A percentile compares a stretch with the other conserved stretches of the same genome.
These are phyloP conservation scores for Paramormyrops kingsleyae DNA, from an alignment of 2,113 vertebrate genomes.

Conservation along the genomic window DNA sequence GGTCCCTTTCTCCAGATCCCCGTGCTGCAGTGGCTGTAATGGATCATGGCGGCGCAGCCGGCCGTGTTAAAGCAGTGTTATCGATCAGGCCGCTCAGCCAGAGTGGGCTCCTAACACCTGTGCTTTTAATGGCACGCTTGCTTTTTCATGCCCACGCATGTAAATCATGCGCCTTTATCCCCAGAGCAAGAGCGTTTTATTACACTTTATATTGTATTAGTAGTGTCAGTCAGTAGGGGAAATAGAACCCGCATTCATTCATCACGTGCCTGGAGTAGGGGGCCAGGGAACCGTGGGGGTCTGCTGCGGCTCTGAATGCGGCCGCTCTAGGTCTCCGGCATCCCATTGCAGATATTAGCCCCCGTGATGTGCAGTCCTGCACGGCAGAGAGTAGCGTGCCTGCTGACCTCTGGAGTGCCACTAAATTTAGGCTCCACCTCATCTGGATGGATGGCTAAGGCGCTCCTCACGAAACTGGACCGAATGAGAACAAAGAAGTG, in stretches of 20 bases:
- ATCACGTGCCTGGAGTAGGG: constrained; percentile 29
- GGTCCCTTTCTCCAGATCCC: not conserved
- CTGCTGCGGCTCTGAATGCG: constrained; percentile 37
- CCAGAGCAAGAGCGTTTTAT: constrained; percentile 47
- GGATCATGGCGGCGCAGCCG: constrained; percentile 48
- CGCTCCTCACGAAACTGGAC: not conserved
- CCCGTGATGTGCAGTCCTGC: constrained; percentile 54
- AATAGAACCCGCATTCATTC: constrained; percentile 42
- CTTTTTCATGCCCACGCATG: constrained; percentile 55
- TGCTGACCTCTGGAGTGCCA: constrained; percentile 43
- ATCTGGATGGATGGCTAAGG: not conserved
- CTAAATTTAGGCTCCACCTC: constrained; percentile 44
- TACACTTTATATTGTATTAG: constrained; percentile 66
- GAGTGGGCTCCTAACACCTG: constrained; percentile 55
- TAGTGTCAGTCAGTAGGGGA: constrained; percentile 49
- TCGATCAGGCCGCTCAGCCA: constrained; percentile 51
- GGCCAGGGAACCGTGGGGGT: constrained; percentile 22
- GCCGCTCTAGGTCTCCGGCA: constrained; percentile 52
- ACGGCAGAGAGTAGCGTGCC: constrained; percentile 47
- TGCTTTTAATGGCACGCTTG: constrained; percentile 63
- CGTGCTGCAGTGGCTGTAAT: constrained; percentile 45
- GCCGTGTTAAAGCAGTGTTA: constrained; percentile 36
- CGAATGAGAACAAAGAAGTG: not conserved
- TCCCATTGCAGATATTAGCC: constrained; percentile 45
- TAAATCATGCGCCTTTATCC: constrained; percentile 50